phyloP scores from a whole-genome alignment of 2,797 vertebrate species.

The Smutsia gigantea region DNA sequence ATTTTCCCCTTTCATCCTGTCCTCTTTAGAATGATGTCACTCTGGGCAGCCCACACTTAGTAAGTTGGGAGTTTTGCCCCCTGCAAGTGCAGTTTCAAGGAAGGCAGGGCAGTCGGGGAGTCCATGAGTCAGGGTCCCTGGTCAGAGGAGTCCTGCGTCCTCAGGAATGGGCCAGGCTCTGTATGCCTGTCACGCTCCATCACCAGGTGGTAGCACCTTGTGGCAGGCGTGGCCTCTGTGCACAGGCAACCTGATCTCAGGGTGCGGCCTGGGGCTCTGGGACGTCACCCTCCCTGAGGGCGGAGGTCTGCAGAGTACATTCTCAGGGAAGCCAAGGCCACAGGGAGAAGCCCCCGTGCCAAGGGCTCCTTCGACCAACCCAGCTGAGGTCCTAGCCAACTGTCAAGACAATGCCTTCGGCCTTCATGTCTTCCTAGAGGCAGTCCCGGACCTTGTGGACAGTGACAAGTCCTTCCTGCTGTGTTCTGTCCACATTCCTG shows the following conservation, averaged over 20 bases:
- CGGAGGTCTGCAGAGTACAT: not conserved
- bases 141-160: not conserved
- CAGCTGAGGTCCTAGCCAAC: not conserved
- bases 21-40: not conserved
- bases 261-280: not conserved
- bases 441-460: not conserved
- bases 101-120: not conserved
- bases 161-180: not conserved
- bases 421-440: fast-evolving
- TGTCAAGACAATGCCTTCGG: fast-evolving
- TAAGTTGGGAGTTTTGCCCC: not conserved
- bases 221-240: fast-evolving
- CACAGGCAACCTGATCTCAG: not conserved
- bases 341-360: fast-evolving
- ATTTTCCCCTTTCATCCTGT: too few relatives aligned
- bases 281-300: not conserved
- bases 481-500: not conserved
- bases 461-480: not conserved
- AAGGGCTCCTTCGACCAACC: too few relatives aligned
- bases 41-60: too few relatives aligned
- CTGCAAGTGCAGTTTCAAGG: not conserved
- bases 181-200: not conserved
- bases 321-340: not conserved
- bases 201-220: not conserved
- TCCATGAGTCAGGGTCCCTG: not conserved